Base-by-base conservation (phyloP, 2,113 vertebrate genomes). In the Sprattus sprattus region DNA sequence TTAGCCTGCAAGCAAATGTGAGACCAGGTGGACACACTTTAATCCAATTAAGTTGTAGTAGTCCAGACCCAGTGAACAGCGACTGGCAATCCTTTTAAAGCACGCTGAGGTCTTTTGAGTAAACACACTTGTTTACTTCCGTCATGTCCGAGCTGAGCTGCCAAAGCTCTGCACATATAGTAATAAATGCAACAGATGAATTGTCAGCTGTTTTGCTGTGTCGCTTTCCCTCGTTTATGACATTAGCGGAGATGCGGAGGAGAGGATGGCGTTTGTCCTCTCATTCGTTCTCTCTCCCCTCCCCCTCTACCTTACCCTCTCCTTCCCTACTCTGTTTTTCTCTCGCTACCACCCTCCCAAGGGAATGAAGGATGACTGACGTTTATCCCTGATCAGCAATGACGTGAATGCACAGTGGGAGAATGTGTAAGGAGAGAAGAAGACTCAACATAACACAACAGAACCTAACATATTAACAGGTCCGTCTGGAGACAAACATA, bases 281-380 rank as follows among this genome's bases (percentile, higher is more conserved):
- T n/a, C n/a, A n/a, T n/a, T n/a, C n/a, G n/a, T 64, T 22, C 60
- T 64, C n/a, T 64, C n/a, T 64, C 60, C 60, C 60, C 60, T 71
- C 13, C 81, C 47, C 81, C 81, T 25, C 47, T 13, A 9, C 81
- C 2, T 44, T 47, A 39, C 25, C 45, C 67, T 49, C 25, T 81
- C 45, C 82, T 81, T 47, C 75, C 47, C 18, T 75, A 39, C 11
- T 20, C 57, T 64, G 22, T 25, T 22, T 25, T 22, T 64, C 60
- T 64, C 22, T 64, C 60, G n/a, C 60, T 64, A 5, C 60, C 20
- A n/a, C 60, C 60, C 60, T 25, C 20, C 20, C n/a, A n/a, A 25
- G 60, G 20, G 60, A 64, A n/a, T 20, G 60, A n/a, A 78, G 87
- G 90, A 91, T 92, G 89, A 91, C 86, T 9, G 6, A 82, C 87